phyloP scores from a whole-genome alignment of 2,797 vertebrate species.

The Valencia hispanica region DNA sequence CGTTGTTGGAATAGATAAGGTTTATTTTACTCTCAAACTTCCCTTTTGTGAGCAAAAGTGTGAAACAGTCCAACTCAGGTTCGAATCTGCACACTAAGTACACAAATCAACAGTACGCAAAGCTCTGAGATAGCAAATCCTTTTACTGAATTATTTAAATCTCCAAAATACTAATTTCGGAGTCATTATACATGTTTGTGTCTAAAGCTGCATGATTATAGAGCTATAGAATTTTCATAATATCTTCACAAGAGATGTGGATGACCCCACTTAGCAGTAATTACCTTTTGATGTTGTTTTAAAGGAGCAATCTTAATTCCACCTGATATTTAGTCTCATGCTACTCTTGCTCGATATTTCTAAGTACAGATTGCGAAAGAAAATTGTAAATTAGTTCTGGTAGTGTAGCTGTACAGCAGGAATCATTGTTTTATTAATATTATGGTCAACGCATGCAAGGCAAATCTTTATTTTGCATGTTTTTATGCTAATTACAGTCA shows the following conservation, averaged over 20 bases:
- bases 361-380: background rate
- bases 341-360: background rate
- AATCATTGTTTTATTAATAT: background rate
- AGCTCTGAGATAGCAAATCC: background rate
- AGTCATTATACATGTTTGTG: background rate
- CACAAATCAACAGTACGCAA: background rate
- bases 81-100: background rate
- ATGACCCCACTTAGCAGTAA: background rate
- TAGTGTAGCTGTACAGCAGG: background rate
- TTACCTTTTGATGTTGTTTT: background rate
- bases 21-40: background rate
- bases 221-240: background rate
- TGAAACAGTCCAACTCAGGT: background rate
- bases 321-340: background rate
- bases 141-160: background rate
- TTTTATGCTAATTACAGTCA: conserved; percentile 20
- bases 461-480: conserved; percentile 12
- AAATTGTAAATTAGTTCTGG: background rate
- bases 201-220: background rate
- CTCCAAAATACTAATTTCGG: background rate
- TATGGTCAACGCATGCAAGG: background rate
- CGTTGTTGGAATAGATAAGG: background rate
- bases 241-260: background rate
- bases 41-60: background rate
- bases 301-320: background rate